Evolutionary conservation across 2,888 invertebrate species (phyloP).

Genomic region (Belgica antarctica): DNA sequence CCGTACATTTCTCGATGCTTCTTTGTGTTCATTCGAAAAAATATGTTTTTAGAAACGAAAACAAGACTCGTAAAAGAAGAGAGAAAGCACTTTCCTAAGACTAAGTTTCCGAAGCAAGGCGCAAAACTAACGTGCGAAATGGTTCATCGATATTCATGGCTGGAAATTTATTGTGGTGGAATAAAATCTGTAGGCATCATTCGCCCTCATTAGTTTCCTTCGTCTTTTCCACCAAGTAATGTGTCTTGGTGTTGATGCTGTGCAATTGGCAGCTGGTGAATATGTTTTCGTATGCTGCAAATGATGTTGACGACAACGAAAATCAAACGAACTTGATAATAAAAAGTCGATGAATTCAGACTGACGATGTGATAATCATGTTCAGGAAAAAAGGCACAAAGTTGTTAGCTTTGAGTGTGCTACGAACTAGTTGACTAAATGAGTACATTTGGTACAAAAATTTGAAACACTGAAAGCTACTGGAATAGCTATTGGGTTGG

Average conservation of each 20-base stretch:
- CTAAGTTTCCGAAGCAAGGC: not conserved
- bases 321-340: not conserved
- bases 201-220: conserved; percentile 2
- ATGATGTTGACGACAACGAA: conserved; percentile 2
- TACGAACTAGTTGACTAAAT: not conserved
- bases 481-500: no score
- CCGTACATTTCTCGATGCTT: conserved; percentile 31
- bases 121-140: not conserved
- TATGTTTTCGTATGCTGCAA: not conserved
- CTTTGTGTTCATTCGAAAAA: conserved; percentile 18
- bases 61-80: not conserved
- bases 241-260: no score
- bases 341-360: not conserved
- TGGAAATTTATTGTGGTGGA: not conserved
- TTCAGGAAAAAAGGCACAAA: not conserved
- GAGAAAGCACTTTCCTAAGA: conserved; percentile 18
- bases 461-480: no score
- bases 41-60: not conserved
- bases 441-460: no score
- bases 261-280: conserved; percentile 3
- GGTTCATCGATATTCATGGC: conserved; percentile 14
- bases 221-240: not conserved
- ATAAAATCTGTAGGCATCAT: not conserved
- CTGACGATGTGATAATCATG: not conserved
- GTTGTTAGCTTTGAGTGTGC: not conserved